A percentile compares a stretch with the other conserved stretches of the same genome.
Evolutionary conservation across 1,140 invertebrate species (phyloP).

Genomic region (Drosophila novamexicana): DNA sequence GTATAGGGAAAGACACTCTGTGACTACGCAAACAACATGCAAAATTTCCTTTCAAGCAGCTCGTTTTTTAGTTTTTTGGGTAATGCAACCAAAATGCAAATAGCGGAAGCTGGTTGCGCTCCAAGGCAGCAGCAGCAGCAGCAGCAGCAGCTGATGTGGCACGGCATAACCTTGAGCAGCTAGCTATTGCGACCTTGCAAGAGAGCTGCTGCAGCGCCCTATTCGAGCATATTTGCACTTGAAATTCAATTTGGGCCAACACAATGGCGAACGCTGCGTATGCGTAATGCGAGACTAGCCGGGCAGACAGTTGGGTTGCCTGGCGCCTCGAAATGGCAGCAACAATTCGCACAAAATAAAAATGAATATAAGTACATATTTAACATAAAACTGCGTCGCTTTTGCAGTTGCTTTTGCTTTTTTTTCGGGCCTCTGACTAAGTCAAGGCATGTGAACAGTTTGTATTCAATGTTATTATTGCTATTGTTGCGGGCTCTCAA

Average conservation of each 20-base stretch:
- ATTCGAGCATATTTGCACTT: constrained; percentile 33
- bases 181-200: constrained; percentile 34
- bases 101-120: constrained; percentile 45
- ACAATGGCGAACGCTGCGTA: constrained; percentile 58
- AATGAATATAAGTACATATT: constrained; percentile 26
- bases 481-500: constrained; percentile 32
- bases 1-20: constrained; percentile 22
- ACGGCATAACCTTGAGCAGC: constrained; percentile 46
- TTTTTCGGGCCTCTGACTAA: constrained; percentile 38
- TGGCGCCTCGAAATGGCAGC: constrained; percentile 46
- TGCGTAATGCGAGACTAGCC: constrained; percentile 60
- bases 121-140: constrained; percentile 4
- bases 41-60: constrained; percentile 70
- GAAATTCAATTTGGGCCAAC: constrained; percentile 59
- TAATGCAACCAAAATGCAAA: constrained; percentile 72
- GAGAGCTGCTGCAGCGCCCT: constrained; percentile 8
- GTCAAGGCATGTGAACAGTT: constrained; percentile 58
- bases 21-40: constrained; percentile 63
- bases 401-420: constrained; percentile 14
- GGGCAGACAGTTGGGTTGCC: constrained; percentile 38
- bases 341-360: constrained; percentile 44
- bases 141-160: constrained; percentile 4
- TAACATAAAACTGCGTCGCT: constrained; percentile 34
- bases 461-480: constrained; percentile 26
- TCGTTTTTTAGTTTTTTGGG: constrained; percentile 47